Percentiles rank a stretch among this genome's conserved stretches.
These are phyloP conservation scores for Chrysoperla carnea DNA, from an alignment of 1,140 invertebrate species.

Conservation along the genomic window DNA sequence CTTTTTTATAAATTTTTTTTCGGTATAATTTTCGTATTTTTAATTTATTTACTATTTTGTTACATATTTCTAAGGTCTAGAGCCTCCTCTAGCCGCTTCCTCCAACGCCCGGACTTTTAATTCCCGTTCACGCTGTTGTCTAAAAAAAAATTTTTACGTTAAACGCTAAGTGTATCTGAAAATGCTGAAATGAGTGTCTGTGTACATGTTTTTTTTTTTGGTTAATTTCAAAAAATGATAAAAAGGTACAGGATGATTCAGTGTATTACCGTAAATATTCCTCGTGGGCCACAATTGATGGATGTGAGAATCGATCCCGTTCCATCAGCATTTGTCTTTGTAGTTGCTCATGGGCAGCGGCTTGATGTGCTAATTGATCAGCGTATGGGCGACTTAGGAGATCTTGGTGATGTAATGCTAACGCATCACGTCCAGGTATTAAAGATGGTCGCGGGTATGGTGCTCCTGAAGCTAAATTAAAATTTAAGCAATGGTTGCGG, in stretches of 20 bases:
- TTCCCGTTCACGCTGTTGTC: conserved; percentile 66
- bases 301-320: conserved; percentile 51
- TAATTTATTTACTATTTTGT: too few relatives aligned
- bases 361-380: conserved; percentile 67
- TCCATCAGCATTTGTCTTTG: conserved; percentile 73
- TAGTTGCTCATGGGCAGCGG: conserved; percentile 64
- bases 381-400: conserved; percentile 62
- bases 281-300: conserved; percentile 51
- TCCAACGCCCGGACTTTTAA: conserved; percentile 68
- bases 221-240: too few relatives aligned
- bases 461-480: conserved; percentile 27
- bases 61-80: conserved; percentile 31
- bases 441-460: conserved; percentile 42
- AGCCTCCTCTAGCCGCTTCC: conserved; percentile 57
- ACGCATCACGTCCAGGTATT: conserved; percentile 35
- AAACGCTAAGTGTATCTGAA: background rate
- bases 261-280: conserved; percentile 52
- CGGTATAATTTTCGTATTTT: too few relatives aligned
- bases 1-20: too few relatives aligned
- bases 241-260: too few relatives aligned
- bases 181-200: background rate
- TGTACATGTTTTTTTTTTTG: too few relatives aligned
- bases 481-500: too few relatives aligned
- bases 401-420: conserved; percentile 49
- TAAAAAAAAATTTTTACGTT: conserved; percentile 23